Evolutionary conservation across 1,140 invertebrate genomes (phyloP).

Genomic region (Drosophila pectinifera): DNA sequence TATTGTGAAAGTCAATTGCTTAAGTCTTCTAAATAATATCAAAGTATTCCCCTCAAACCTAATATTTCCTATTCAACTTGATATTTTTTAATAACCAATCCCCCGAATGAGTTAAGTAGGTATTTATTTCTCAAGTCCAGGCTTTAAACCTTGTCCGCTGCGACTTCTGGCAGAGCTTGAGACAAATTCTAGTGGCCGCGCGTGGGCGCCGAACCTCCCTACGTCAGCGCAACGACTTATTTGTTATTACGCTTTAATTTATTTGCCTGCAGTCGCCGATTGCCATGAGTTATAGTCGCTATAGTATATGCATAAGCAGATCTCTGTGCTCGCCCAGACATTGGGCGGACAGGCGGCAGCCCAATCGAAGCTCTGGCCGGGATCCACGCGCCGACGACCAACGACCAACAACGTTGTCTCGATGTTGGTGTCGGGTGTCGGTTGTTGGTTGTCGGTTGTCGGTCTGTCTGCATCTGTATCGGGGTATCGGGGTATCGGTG

Average conservation of each 20-base stretch:
- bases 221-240: slow-evolving; percentile 67
- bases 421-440: slow-evolving; percentile 28
- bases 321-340: slow-evolving; percentile 44
- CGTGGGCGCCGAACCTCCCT: slow-evolving; percentile 60
- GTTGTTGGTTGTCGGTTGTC: slow-evolving; percentile 24
- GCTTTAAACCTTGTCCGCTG: neutral
- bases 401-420: slow-evolving; percentile 19
- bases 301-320: slow-evolving; percentile 56
- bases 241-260: slow-evolving; percentile 84
- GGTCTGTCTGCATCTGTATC: slow-evolving; percentile 30
- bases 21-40: too few species aligned
- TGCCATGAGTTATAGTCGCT: slow-evolving; percentile 82
- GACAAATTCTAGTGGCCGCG: slow-evolving; percentile 29
- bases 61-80: too few species aligned
- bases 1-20: too few species aligned
- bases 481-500: slow-evolving; percentile 1
- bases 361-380: slow-evolving; percentile 53
- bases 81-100: too few species aligned
- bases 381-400: slow-evolving; percentile 68
- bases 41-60: too few species aligned
- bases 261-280: slow-evolving; percentile 60
- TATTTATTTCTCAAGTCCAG: neutral
- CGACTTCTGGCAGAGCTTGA: slow-evolving; percentile 5
- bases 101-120: neutral
- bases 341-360: slow-evolving; percentile 72